Evolutionary conservation across 1,140 invertebrate genomes (phyloP).

Genomic region (Atopsyche davidsoni): DNA sequence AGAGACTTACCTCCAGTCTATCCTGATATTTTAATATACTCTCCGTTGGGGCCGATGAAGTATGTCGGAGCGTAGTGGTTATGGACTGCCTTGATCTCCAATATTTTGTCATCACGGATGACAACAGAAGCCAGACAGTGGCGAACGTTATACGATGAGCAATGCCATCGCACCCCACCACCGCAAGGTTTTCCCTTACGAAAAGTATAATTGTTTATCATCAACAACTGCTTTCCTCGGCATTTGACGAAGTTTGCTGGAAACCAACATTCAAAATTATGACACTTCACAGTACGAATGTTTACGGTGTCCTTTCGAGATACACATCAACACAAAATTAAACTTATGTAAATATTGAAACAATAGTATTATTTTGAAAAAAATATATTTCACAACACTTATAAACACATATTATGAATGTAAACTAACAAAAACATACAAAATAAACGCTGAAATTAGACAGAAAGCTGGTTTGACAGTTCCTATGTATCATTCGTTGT

Average conservation of each 20-base stretch:
- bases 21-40: conserved; percentile 10
- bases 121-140: conserved; percentile 2
- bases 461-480: no score
- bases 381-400: neutral
- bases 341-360: no score
- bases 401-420: neutral
- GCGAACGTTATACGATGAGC: conserved; percentile 5
- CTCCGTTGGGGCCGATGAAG: neutral
- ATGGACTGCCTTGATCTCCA: neutral
- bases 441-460: no score
- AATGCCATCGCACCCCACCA: conserved; percentile 10
- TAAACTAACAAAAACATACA: no score
- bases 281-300: no score
- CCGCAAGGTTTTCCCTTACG: neutral
- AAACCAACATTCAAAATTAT: no score
- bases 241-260: conserved; percentile 9
- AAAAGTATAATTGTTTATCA: conserved; percentile 13
- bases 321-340: no score
- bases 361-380: neutral
- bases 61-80: conserved; percentile 2
- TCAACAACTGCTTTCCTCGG: conserved; percentile 2
- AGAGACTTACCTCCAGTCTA: no score
- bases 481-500: no score
- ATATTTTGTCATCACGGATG: neutral
- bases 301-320: no score